Percentiles rank a stretch among this genome's conserved stretches.
Conservation (phyloP, 2,888 invertebrate species). For the Dilophus febrilis region DNA sequence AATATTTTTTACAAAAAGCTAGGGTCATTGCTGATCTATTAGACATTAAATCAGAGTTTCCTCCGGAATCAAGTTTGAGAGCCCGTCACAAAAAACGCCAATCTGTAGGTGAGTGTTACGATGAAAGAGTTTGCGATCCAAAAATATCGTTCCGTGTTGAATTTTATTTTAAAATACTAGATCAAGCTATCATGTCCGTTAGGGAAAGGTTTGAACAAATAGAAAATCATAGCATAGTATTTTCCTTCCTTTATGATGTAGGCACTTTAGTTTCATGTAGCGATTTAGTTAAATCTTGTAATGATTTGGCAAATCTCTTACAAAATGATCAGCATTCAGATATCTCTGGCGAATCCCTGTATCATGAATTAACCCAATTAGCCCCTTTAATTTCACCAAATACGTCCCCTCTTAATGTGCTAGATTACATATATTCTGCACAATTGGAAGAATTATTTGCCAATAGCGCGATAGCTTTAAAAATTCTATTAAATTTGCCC, state of each 20-base stretch:
- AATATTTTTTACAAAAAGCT: neutral
- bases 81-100: neutral
- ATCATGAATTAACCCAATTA: constrained; percentile 3
- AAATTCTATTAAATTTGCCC: constrained; percentile 6
- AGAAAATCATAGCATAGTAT: no score
- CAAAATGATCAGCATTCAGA: constrained; percentile 1
- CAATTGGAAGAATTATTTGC: constrained; percentile 3
- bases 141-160: constrained; percentile 2
- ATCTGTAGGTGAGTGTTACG: neutral
- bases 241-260: no score
- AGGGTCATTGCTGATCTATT: constrained; percentile 4
- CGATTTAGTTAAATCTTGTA: no score
- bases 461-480: constrained; percentile 2
- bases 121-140: constrained; percentile 1
- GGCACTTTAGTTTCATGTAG: no score
- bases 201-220: no score
- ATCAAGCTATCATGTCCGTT: no score
- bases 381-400: neutral
- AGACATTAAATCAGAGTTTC: constrained; percentile 6
- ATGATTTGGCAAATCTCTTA: neutral
- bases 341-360: constrained; percentile 5
- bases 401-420: neutral
- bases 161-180: no score
- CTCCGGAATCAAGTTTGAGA: constrained; percentile 1
- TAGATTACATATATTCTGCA: constrained; percentile 4